A percentile compares a stretch with the other conserved stretches of the same genome.
Conservation (phyloP, 1,140 invertebrate species). For the Metopolophium dirhodum region DNA sequence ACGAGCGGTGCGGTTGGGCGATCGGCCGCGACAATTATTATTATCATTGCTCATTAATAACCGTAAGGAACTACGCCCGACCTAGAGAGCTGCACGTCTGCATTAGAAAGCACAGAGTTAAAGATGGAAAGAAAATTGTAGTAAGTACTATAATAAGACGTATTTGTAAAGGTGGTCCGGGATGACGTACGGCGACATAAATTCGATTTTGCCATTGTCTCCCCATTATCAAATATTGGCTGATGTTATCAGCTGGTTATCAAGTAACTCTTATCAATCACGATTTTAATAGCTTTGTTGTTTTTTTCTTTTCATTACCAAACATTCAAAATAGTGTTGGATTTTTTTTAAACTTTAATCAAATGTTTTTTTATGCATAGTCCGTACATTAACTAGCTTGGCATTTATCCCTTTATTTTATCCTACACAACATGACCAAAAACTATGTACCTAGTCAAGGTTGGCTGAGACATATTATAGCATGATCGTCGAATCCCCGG, state of each 20-base stretch:
- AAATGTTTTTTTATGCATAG: neutral
- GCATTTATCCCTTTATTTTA: conserved; percentile 2
- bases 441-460: neutral
- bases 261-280: neutral
- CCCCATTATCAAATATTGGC: neutral
- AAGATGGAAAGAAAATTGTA: neutral
- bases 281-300: neutral
- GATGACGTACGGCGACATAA: neutral
- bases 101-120: neutral
- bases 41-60: neutral
- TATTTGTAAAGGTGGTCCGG: too few relatives aligned
- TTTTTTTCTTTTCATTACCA: neutral
- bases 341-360: neutral
- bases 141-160: too few relatives aligned
- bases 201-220: neutral
- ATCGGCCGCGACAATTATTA: neutral
- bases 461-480: neutral
- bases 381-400: neutral
- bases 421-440: neutral
- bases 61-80: too few relatives aligned
- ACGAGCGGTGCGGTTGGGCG: too few relatives aligned
- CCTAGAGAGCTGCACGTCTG: too few relatives aligned
- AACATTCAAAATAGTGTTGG: conserved; percentile 7
- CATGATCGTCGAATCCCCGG: neutral
- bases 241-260: neutral